Percentiles rank a stretch among this genome's conserved stretches.
Evolutionary conservation across 2,797 vertebrate genomes (phyloP).

Genomic region (Decapterus maruadsi): DNA sequence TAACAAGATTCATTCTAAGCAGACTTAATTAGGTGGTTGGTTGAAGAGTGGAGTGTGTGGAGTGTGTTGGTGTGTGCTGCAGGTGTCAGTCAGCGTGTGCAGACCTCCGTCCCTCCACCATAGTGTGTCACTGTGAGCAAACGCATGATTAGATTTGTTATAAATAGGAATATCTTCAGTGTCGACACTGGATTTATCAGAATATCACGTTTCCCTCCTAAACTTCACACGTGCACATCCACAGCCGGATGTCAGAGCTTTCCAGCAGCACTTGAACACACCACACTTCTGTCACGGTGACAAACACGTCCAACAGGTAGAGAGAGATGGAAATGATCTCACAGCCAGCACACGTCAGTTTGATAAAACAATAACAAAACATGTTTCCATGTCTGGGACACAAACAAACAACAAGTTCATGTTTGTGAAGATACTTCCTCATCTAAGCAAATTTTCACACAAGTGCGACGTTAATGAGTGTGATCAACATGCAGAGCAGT

Average conservation of each 20-base stretch:
- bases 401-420: background rate
- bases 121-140: background rate
- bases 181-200: background rate
- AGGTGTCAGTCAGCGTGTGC: no score
- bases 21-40: background rate
- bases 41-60: no score
- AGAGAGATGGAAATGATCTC: background rate
- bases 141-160: background rate
- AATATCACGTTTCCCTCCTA: background rate
- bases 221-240: background rate
- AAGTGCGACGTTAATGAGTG: background rate
- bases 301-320: background rate
- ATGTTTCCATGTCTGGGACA: background rate
- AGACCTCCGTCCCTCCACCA: no score
- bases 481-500: background rate
- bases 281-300: conserved; percentile 2
- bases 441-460: background rate
- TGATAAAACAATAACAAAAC: no score
- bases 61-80: no score
- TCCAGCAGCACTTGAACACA: conserved; percentile 20
- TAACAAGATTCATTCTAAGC: background rate
- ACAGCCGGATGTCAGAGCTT: background rate
- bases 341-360: no score
- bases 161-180: background rate
- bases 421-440: background rate